A percentile compares a stretch with the other conserved stretches of the same genome.
phyloP scores from a whole-genome alignment of 23 tunicate genomes.

The Ciona savignyi region DNA sequence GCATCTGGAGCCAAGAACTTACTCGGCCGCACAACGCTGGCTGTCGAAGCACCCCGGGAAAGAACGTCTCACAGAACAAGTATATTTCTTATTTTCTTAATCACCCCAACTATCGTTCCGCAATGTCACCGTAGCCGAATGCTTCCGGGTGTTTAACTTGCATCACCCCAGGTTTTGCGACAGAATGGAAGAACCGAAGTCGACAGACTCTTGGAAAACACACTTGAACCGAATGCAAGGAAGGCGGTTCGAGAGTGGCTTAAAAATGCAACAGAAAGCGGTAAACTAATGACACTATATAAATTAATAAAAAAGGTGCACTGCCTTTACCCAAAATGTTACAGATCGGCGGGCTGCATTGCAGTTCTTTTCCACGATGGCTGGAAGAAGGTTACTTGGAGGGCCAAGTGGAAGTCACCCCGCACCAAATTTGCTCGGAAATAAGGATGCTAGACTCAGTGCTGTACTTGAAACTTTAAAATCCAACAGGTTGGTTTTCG shows the following conservation, averaged over 20 bases:
- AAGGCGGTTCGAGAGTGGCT: conserved; percentile 89
- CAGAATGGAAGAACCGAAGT: conserved; percentile 61
- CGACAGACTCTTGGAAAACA: conserved; percentile 48
- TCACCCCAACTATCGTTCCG: too few relatives aligned
- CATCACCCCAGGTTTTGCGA: conserved; percentile 24
- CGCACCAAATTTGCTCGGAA: conserved; percentile 53
- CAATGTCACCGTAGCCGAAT: too few relatives aligned
- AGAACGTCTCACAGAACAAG: conserved; percentile 45
- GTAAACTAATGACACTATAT: conserved; percentile 10
- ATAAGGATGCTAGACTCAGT: conserved; percentile 59
- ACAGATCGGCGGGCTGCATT: conserved; percentile 77
- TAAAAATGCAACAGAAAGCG: conserved; percentile 64
- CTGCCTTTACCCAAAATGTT: background rate
- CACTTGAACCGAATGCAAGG: conserved; percentile 75
- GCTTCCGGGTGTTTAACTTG: background rate
- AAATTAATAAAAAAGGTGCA: background rate
- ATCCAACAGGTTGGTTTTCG: conserved; percentile 42
- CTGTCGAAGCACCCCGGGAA: conserved; percentile 46
- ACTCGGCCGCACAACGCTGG: conserved; percentile 88
- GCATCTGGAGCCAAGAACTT: conserved; percentile 73
- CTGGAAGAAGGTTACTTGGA: conserved; percentile 47
- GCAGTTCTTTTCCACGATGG: conserved; percentile 60
- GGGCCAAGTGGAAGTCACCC: conserved; percentile 77
- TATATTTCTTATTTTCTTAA: too few relatives aligned
- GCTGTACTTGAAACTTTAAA: conserved; percentile 52